A percentile compares a stretch with the other conserved stretches of the same genome.
These are phyloP conservation scores for Pseudanteris insignis DNA, from an alignment of 2,888 invertebrate genomes.

Conservation along the genomic window DNA sequence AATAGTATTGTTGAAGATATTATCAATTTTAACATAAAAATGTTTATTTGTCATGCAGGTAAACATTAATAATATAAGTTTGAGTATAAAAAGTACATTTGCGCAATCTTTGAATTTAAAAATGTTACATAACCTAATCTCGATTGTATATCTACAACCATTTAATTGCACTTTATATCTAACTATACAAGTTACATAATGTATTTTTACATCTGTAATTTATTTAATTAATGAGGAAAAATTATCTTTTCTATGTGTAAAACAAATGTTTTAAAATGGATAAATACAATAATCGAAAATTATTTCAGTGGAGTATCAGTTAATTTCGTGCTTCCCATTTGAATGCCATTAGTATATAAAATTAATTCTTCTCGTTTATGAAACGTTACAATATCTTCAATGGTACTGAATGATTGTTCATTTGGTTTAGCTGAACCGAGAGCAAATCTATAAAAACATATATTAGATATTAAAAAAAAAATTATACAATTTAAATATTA, in stretches of 20 bases:
- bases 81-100: too few relatives aligned
- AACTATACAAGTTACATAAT: too few relatives aligned
- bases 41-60: too few relatives aligned
- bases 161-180: too few relatives aligned
- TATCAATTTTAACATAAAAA: too few relatives aligned
- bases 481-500: too few relatives aligned
- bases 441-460: constrained; percentile 55
- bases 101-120: too few relatives aligned
- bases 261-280: not conserved
- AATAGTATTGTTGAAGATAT: too few relatives aligned
- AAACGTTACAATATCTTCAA: constrained; percentile 62
- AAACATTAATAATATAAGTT: too few relatives aligned
- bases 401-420: constrained; percentile 60
- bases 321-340: constrained; percentile 58
- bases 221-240: not conserved
- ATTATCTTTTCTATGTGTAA: not conserved
- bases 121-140: too few relatives aligned
- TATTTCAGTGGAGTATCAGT: constrained; percentile 60
- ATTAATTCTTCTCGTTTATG: constrained; percentile 60
- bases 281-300: constrained; percentile 13
- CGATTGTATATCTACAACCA: too few relatives aligned
- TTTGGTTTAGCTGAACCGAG: constrained; percentile 62
- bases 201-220: too few relatives aligned
- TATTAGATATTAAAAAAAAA: not conserved
- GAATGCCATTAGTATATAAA: constrained; percentile 57